Conservation (phyloP, 2,113 vertebrate species). For the Serinus canaria region DNA sequence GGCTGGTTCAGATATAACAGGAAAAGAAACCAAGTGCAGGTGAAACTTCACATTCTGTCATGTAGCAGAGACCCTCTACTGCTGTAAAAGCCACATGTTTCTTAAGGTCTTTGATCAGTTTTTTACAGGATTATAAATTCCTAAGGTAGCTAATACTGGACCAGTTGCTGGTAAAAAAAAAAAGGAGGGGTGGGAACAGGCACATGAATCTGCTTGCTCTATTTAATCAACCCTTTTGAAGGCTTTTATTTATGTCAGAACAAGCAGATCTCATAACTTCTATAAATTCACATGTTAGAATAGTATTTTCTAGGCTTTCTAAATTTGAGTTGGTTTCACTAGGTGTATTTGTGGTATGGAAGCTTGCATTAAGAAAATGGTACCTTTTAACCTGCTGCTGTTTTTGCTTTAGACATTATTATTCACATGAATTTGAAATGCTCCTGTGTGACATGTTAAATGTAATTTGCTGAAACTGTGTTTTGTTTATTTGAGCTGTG, state of each 20-base stretch:
- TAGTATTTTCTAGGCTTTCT: not conserved
- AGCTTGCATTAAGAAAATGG: not conserved
- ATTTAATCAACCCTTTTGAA: not conserved
- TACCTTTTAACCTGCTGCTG: not conserved
- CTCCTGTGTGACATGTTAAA: not conserved
- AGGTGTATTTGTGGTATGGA: not conserved
- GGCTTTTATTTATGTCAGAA: not conserved
- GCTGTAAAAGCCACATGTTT: not conserved
- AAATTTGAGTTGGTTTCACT: not conserved
- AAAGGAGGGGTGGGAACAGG: not conserved
- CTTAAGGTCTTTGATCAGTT: not conserved
- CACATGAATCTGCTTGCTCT: not conserved
- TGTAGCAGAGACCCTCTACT: not conserved
- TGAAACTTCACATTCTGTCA: not conserved
- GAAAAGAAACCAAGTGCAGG: not conserved
- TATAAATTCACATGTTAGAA: not conserved
- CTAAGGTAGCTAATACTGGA: not conserved
- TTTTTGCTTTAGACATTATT: not conserved
- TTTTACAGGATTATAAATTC: not conserved
- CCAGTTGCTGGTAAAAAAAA: not conserved
- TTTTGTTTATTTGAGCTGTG: not conserved
- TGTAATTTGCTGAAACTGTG: not conserved
- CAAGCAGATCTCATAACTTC: not conserved
- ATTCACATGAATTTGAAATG: not conserved
- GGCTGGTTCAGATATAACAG: not conserved